A percentile compares a stretch with the other conserved stretches of the same genome.
phyloP scores from a whole-genome alignment of 2,113 vertebrate species.

The Zosterops hypoxanthus region DNA sequence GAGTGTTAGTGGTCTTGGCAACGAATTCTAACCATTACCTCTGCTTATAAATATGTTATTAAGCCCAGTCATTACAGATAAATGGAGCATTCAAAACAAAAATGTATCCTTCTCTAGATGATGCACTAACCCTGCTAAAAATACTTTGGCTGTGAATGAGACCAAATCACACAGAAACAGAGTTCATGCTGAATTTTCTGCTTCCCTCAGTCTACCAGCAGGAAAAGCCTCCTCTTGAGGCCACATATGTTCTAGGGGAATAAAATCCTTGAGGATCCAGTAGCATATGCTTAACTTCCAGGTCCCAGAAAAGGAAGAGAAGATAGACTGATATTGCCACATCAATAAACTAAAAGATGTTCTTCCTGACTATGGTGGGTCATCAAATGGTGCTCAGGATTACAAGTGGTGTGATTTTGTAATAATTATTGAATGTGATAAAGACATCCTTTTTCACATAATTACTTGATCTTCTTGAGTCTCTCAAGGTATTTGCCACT shows the following conservation, averaged over 20 bases:
- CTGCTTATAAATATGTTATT: not conserved
- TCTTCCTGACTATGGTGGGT: not conserved
- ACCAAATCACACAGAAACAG: not conserved
- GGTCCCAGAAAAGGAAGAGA: not conserved
- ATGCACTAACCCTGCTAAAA: not conserved
- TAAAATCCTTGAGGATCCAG: not conserved
- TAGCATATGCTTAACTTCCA: rapidly evolving
- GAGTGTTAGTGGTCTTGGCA: not conserved
- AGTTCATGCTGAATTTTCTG: not conserved
- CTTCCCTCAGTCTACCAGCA: not conserved
- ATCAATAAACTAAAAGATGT: not conserved
- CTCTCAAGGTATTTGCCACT: not conserved
- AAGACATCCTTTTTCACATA: slow-evolving; percentile 35
- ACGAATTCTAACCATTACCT: not conserved
- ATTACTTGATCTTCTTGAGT: slow-evolving; percentile 24
- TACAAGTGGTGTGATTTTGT: not conserved
- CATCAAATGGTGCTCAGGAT: not conserved
- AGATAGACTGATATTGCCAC: not conserved
- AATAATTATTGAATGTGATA: not conserved
- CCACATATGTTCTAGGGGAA: not conserved
- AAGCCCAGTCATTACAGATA: not conserved
- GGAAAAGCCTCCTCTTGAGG: not conserved
- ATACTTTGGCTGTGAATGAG: not conserved
- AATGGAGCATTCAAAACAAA: not conserved
- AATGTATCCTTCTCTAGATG: not conserved